These are phyloP conservation scores for Caradrina clavipalpis DNA, from an alignment of 2,888 invertebrate genomes.

Conservation along the genomic window DNA sequence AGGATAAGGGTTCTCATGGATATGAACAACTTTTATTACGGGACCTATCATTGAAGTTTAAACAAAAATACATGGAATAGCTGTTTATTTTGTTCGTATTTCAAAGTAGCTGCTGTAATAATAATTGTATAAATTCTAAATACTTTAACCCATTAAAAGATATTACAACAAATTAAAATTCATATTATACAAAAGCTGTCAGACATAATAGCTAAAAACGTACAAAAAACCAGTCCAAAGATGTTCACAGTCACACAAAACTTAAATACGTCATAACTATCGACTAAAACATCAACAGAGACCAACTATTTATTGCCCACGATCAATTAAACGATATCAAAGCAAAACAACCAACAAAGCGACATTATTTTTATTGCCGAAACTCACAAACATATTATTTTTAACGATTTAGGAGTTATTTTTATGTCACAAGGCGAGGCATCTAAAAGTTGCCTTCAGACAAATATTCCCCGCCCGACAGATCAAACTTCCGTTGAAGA, in stretches of 20 bases:
- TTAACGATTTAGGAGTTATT: conserved; percentile 72
- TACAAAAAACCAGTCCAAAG: background rate
- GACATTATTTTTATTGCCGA: conserved; percentile 66
- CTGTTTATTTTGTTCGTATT: too few species aligned
- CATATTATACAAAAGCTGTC: background rate
- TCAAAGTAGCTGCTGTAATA: too few species aligned
- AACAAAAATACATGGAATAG: too few species aligned
- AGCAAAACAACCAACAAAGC: conserved; percentile 64
- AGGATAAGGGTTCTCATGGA: too few species aligned
- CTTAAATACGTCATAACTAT: conserved; percentile 39
- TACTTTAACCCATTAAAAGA: too few species aligned
- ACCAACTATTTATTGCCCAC: conserved; percentile 45
- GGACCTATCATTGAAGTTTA: too few species aligned
- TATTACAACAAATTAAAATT: too few species aligned
- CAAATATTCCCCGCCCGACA: conserved; percentile 56
- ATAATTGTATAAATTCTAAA: too few species aligned
- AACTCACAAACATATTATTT: conserved; percentile 68
- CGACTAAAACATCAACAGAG: conserved; percentile 39
- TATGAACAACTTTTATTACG: too few species aligned
- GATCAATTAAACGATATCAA: conserved; percentile 58
- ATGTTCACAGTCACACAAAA: conserved; percentile 12
- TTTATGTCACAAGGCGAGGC: conserved; percentile 64
- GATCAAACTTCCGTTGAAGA: conserved; percentile 75
- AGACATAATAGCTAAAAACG: background rate
- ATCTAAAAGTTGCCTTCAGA: conserved; percentile 51